Evolutionary conservation across 2,888 invertebrate genomes (phyloP).

Genomic region (Prosapia bicincta): DNA sequence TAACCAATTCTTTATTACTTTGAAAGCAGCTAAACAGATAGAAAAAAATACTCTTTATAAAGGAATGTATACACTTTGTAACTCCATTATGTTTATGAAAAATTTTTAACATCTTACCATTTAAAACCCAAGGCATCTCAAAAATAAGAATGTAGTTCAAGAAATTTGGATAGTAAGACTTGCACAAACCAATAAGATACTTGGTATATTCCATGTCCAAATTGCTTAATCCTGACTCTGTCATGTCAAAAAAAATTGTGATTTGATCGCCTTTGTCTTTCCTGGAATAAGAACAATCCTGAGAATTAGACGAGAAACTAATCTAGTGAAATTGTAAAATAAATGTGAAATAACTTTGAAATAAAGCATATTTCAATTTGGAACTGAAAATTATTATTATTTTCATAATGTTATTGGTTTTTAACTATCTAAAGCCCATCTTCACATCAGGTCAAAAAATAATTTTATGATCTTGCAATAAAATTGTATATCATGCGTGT

Average conservation of each 20-base stretch:
- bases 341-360: too few species aligned
- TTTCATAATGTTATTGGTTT: too few species aligned
- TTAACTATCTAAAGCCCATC: too few species aligned
- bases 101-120: conserved; percentile 53
- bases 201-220: conserved; percentile 91
- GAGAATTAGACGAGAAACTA: too few species aligned
- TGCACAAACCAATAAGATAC: conserved; percentile 81
- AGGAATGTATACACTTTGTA: conserved; percentile 12
- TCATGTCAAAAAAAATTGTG: conserved; percentile 88
- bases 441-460: too few species aligned
- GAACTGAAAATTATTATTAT: too few species aligned
- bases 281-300: conserved; percentile 46
- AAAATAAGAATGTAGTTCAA: conserved; percentile 86
- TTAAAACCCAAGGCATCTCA: conserved; percentile 94
- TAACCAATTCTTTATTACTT: conserved; percentile 80
- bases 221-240: conserved; percentile 77
- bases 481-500: too few species aligned
- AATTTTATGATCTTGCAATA: too few species aligned
- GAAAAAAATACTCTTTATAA: not conserved
- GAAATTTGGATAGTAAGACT: conserved; percentile 82
- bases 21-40: conserved; percentile 72
- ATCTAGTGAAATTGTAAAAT: too few species aligned
- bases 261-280: conserved; percentile 72
- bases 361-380: too few species aligned
- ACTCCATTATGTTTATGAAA: too few species aligned